Evolutionary conservation across 2,888 invertebrate genomes (phyloP), one percentile per base, ranked within the genome.

Genomic region (Diaphora mendica): DNA sequence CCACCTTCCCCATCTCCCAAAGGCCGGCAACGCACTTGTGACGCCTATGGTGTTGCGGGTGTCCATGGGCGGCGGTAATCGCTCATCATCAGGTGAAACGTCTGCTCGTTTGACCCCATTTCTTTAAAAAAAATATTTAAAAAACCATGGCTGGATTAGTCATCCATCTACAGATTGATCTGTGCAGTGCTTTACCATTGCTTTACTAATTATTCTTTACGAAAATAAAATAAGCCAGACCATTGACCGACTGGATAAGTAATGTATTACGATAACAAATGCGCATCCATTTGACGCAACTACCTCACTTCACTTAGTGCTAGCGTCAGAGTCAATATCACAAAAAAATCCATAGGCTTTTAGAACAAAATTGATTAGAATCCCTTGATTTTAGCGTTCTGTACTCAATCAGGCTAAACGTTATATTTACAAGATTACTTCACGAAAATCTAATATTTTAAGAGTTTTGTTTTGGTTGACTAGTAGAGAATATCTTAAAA

Each of bases 291-390:
- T 82, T 81, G 84, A 85, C 82, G 82, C 72, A 73, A 70, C 78
- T 59, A 77, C 85, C 48, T n/a, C 48, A 70, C 44, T 64, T 44
- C 82, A 82, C 82, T 81, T 77, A 70, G 70, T 70, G 70, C 44
- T 74, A 76, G 75, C 84, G 83, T 83, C 85, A 85, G 67, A 69
- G 77, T 75, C 76, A 85, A 85, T 79, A 83, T 75, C 84, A 78
- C 76, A 64, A 74, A 62, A 74, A 76, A 79, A 83, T 78, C 76
- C 80, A 72, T 64, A 76, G 76, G 75, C 73, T 79, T 82, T 77
- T 78, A 82, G 68, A 71, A 42, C 48, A 44, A 42, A 55, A 67
- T 55, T 59, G 55, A 71, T 55, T 71, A 65, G 64, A 35, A 55
- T 51, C 17, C 39, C 5, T 39, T 26, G 20, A 11, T 23, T 71